A percentile compares a stretch with the other conserved stretches of the same genome.
phyloP scores from a whole-genome alignment of 2,888 invertebrate species.

The Meghimatium bilineatum region DNA sequence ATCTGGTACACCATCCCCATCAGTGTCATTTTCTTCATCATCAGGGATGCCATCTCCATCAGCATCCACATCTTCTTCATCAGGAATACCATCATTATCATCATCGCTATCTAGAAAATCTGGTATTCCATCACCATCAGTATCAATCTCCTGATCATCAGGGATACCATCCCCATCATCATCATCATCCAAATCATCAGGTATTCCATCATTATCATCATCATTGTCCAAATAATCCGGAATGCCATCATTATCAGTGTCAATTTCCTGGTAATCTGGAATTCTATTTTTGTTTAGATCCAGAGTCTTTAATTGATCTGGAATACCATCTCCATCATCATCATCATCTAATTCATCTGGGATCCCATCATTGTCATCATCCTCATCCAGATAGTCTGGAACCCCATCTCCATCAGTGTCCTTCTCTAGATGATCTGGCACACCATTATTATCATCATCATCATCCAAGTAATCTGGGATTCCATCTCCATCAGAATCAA shows the following conservation, averaged over 20 bases:
- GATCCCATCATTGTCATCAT: constrained; percentile 64
- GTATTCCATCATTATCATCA: constrained; percentile 72
- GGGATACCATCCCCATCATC: constrained; percentile 67
- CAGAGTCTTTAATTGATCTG: constrained; percentile 57
- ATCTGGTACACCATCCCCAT: constrained; percentile 72
- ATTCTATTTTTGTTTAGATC: constrained; percentile 69
- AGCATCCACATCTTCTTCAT: constrained; percentile 66
- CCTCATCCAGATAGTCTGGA: constrained; percentile 59
- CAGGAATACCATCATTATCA: constrained; percentile 65
- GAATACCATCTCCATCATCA: constrained; percentile 62
- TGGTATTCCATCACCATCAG: constrained; percentile 56
- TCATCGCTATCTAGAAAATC: constrained; percentile 65
- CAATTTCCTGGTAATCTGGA: constrained; percentile 63
- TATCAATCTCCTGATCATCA: constrained; percentile 54
- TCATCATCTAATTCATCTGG: constrained; percentile 61
- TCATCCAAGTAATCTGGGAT: constrained; percentile 62
- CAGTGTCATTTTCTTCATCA: constrained; percentile 64
- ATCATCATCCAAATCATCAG: constrained; percentile 61
- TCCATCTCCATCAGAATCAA: constrained; percentile 63
- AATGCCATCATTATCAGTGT: constrained; percentile 59
- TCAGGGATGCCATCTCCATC: constrained; percentile 72
- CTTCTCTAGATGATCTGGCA: constrained; percentile 61
- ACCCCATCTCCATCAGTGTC: constrained; percentile 56
- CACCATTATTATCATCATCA: constrained; percentile 63
- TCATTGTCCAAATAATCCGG: constrained; percentile 65